Evolutionary conservation across 2,888 invertebrate genomes (phyloP).

Genomic region (Rhimphoctona megacephalus): DNA sequence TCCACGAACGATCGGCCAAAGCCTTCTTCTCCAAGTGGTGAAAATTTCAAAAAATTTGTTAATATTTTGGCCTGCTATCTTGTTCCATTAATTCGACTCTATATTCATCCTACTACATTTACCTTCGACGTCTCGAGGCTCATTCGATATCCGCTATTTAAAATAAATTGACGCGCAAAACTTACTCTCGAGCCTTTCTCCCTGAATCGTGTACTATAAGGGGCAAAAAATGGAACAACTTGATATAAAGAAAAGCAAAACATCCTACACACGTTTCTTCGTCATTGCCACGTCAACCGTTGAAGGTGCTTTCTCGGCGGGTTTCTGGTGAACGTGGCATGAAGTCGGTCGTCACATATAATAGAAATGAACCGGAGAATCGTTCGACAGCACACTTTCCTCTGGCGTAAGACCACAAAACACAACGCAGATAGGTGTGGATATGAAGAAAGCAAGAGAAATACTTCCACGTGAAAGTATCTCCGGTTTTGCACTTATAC

Average conservation of each 20-base stretch:
- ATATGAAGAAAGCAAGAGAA: slow-evolving; percentile 30
- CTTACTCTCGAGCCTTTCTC: slow-evolving; percentile 84
- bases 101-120: slow-evolving; percentile 2
- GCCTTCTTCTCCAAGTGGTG: not conserved
- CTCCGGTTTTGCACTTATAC: slow-evolving; percentile 21
- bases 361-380: slow-evolving; percentile 36
- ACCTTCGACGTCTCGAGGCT: not conserved
- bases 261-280: slow-evolving; percentile 42
- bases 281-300: slow-evolving; percentile 16
- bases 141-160: slow-evolving; percentile 50
- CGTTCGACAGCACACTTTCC: slow-evolving; percentile 33
- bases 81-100: not conserved
- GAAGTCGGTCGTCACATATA: slow-evolving; percentile 33
- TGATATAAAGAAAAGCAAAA: not conserved
- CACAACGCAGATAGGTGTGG: slow-evolving; percentile 11
- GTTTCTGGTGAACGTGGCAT: not conserved
- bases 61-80: not conserved
- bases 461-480: slow-evolving; percentile 36
- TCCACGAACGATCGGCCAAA: not conserved
- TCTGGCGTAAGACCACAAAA: slow-evolving; percentile 21
- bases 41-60: not conserved
- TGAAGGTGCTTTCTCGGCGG: slow-evolving; percentile 38
- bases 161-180: slow-evolving; percentile 64
- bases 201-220: slow-evolving; percentile 74
- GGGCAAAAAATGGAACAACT: slow-evolving; percentile 45